Percentiles rank a stretch among this genome's conserved stretches.
phyloP scores from a whole-genome alignment of 2,113 vertebrate species.

The Macaca mulatta region DNA sequence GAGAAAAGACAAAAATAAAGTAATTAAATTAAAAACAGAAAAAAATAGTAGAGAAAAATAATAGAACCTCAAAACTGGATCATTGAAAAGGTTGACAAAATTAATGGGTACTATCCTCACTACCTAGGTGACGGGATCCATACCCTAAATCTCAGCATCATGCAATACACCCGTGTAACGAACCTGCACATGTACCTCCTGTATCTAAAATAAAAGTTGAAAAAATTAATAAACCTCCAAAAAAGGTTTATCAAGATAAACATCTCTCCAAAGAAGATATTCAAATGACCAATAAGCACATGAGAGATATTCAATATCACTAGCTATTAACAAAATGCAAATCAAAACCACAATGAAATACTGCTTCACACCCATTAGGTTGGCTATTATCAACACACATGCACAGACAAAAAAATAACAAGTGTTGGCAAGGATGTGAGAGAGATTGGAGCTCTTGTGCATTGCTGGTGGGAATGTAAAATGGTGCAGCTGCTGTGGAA shows the following conservation, averaged over 20 bases:
- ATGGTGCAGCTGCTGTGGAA: neutral
- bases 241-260: too few relatives aligned
- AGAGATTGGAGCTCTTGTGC: neutral
- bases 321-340: too few relatives aligned
- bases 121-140: too few relatives aligned
- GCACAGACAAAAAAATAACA: neutral
- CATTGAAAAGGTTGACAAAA: neutral
- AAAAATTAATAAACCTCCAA: too few relatives aligned
- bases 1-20: neutral
- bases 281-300: too few relatives aligned
- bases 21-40: neutral
- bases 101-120: neutral
- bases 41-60: neutral
- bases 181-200: too few relatives aligned
- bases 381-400: neutral
- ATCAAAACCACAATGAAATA: neutral
- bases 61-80: neutral
- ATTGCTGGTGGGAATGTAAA: neutral
- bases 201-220: too few relatives aligned
- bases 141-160: too few relatives aligned
- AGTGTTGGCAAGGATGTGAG: neutral
- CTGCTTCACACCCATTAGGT: neutral
- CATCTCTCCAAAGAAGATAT: too few relatives aligned
- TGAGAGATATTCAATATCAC: too few relatives aligned
- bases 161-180: too few relatives aligned